Conservation (phyloP, 2,797 vertebrate species). For the Scyliorhinus canicula region DNA sequence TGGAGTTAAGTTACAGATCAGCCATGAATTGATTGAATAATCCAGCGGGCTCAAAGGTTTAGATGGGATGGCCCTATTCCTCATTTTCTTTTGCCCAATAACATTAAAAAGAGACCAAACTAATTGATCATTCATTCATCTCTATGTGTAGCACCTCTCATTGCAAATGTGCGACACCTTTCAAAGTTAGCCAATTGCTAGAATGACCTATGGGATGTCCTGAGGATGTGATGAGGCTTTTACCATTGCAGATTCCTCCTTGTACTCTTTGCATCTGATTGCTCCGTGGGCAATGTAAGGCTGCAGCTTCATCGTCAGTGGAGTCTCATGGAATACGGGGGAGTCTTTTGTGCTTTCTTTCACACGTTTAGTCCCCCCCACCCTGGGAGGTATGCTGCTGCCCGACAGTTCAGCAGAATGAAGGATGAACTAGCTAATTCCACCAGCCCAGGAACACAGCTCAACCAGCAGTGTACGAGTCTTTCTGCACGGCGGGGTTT, state of each 20-base stretch:
- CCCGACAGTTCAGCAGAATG: constrained; percentile 22
- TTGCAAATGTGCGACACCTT: neutral
- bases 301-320: neutral
- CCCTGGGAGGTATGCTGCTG: neutral
- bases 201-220: neutral
- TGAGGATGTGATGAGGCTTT: neutral
- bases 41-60: too few species aligned
- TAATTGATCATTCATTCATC: neutral
- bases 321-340: neutral
- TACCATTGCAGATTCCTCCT: neutral
- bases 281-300: neutral
- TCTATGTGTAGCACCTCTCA: neutral
- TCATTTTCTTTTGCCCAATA: neutral
- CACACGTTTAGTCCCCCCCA: too few species aligned
- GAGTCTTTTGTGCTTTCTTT: neutral
- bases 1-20: neutral
- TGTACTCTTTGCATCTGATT: neutral
- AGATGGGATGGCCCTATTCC: too few species aligned
- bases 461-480: neutral
- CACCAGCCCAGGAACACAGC: neutral
- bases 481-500: neutral
- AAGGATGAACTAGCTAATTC: neutral
- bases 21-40: too few species aligned
- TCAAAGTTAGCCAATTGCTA: neutral
- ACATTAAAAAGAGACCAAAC: neutral